Evolutionary conservation across 2,888 invertebrate genomes (phyloP).

Genomic region (Diarsia dahlii): DNA sequence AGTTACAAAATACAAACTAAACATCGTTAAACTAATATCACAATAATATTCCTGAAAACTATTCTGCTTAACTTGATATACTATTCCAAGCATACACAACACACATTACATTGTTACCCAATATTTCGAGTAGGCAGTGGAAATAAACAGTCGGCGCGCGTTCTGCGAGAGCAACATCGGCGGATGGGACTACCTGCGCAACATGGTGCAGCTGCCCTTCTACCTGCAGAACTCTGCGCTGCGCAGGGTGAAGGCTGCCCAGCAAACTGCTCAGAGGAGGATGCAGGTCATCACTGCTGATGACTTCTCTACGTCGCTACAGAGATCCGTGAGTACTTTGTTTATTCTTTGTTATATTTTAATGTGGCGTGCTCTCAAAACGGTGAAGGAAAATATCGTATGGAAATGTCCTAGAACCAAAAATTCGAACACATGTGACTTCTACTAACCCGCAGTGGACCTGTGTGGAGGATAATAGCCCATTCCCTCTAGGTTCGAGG

Average conservation of each 20-base stretch:
- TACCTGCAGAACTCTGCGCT: constrained; percentile 99
- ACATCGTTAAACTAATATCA: not conserved
- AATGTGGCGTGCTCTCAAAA: not conserved
- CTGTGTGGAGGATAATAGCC: too few species aligned
- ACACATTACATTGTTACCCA: constrained; percentile 6
- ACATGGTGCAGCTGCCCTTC: constrained; percentile 99
- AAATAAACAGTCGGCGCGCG: constrained; percentile 96
- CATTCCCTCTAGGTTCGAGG: too few species aligned
- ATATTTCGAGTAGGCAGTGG: constrained; percentile 93
- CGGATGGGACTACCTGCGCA: constrained; percentile 98
- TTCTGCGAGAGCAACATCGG: constrained; percentile 98
- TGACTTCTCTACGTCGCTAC: constrained; percentile 88
- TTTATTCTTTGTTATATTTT: not conserved
- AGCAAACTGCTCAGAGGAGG: constrained; percentile 93
- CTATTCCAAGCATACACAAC: constrained; percentile 1
- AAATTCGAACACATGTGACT: too few species aligned
- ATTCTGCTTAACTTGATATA: not conserved
- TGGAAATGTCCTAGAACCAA: too few species aligned
- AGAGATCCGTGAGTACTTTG: constrained; percentile 85
- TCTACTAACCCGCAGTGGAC: too few species aligned
- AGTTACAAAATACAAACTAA: constrained; percentile 1
- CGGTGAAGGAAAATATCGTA: too few species aligned
- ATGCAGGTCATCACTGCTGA: constrained; percentile 89
- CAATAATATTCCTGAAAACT: not conserved
- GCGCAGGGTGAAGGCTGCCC: constrained; percentile 96